Evolutionary conservation across 2,888 invertebrate genomes (phyloP), one percentile per base, ranked within the genome.

Genomic region (Scelioninae gen. 2): DNA sequence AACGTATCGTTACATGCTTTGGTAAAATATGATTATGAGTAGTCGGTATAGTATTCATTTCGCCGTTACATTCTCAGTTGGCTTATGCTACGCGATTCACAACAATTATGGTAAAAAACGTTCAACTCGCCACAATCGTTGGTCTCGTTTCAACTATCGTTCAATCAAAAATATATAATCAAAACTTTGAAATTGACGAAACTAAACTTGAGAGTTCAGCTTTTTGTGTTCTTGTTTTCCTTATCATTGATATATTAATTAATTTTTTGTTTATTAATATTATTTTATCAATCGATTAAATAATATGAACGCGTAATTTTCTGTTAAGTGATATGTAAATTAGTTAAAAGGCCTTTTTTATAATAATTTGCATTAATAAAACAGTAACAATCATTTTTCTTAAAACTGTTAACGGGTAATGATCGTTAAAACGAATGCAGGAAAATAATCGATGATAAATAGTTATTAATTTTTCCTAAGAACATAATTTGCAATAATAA

Each of bases 21-120:
- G 73, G 73, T 67, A 73, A 73, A 73, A 68, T 68, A 73, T 73
- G 73, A 67, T 73, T 73, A 73, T 73, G 68, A 63, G 31, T 73
- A 68, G 52, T 63, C 55, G 52, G 63, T 68, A 68, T 65, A 61
- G 57, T 63, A 58, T 67, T 68, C 55, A 35, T 73, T 68, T 73
- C 53, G 73, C 57, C 61, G 57, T 73, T 68, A 73, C 73, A 73
- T 61, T 73, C 35, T 67, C 50, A 73, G 57, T 63, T 73, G 61
- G 45, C 68, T 73, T 73, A 73, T 58, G 58, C 73, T 73, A 73
- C 63, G 52, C 68, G 73, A 68, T 68, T 73, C 61, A 73, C 73
- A 68, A 73, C 73, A 73, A 73, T 68, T 69, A 73, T 64, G 68
- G 58, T 73, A 72, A 53, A 64, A 67, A 64, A 65, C 39, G 60